Conservation (phyloP, 2,797 vertebrate genomes). For the Micropoecilia bifurca region DNA sequence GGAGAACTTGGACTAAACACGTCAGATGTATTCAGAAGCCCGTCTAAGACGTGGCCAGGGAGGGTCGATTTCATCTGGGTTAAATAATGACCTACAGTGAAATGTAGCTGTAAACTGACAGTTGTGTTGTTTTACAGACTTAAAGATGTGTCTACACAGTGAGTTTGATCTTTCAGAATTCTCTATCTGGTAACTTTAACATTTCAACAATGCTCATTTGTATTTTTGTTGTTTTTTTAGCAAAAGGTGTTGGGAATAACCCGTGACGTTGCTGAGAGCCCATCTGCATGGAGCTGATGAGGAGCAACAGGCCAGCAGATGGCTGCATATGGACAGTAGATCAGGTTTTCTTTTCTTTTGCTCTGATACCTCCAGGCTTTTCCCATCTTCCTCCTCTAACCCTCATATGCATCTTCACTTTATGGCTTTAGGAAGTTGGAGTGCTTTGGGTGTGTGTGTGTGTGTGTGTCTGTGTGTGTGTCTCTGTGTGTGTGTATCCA, state of each 20-base stretch:
- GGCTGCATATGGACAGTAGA: constrained; percentile 64
- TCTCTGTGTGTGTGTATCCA: constrained; percentile 60
- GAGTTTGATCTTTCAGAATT: not conserved
- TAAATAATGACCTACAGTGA: not conserved
- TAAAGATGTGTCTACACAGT: too few species aligned
- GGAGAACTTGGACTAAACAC: not conserved
- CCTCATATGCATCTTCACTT: constrained; percentile 69
- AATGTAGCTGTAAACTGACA: not conserved
- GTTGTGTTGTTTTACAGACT: not conserved
- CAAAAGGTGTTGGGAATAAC: constrained; percentile 2
- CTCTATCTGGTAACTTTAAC: not conserved
- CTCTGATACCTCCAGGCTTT: constrained; percentile 65
- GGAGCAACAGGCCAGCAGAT: constrained; percentile 29
- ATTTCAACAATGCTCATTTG: not conserved
- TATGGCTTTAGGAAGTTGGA: constrained; percentile 69
- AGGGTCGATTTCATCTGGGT: not conserved
- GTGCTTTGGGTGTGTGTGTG: constrained; percentile 9
- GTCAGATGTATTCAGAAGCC: not conserved
- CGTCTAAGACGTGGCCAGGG: not conserved
- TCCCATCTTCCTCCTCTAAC: constrained; percentile 54
- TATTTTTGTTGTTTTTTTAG: not conserved
- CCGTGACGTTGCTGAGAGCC: constrained; percentile 12
- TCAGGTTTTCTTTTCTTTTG: constrained; percentile 46
- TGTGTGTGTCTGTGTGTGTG: constrained; percentile 31
- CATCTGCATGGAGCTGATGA: constrained; percentile 22